Percentiles rank a stretch among this genome's conserved stretches.
phyloP scores from a whole-genome alignment of 1,140 invertebrate species.

The Trichomalopsis sarcophagae region DNA sequence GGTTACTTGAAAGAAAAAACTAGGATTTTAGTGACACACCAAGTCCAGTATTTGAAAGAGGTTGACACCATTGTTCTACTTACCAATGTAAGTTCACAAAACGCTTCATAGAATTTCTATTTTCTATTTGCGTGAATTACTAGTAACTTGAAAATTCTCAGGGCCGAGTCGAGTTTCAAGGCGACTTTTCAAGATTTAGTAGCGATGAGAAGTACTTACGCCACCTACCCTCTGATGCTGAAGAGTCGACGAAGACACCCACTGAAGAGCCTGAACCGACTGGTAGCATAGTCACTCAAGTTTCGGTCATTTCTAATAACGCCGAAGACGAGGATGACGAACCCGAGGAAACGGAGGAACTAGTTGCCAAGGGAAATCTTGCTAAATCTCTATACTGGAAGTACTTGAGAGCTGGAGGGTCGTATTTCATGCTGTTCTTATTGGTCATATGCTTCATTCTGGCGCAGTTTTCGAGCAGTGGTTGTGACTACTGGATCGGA shows the following conservation, averaged over 20 bases:
- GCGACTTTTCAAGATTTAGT: slow-evolving; percentile 61
- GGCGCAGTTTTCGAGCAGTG: slow-evolving; percentile 74
- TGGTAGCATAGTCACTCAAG: neutral
- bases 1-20: slow-evolving; percentile 82
- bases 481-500: slow-evolving; percentile 79
- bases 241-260: neutral
- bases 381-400: slow-evolving; percentile 74
- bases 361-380: slow-evolving; percentile 77
- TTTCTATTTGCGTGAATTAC: neutral
- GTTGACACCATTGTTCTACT: slow-evolving; percentile 81
- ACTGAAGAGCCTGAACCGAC: neutral
- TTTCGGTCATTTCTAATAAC: slow-evolving; percentile 20
- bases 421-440: slow-evolving; percentile 68
- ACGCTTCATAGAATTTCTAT: neutral
- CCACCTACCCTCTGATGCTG: neutral
- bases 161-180: slow-evolving; percentile 69
- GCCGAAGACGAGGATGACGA: slow-evolving; percentile 61
- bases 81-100: slow-evolving; percentile 75
- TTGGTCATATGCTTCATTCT: slow-evolving; percentile 70
- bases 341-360: slow-evolving; percentile 76
- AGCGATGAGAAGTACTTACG: slow-evolving; percentile 12
- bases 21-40: slow-evolving; percentile 86
- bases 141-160: slow-evolving; percentile 75
- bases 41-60: slow-evolving; percentile 84
- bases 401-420: slow-evolving; percentile 77